Percentiles rank a stretch among this genome's conserved stretches.
These are phyloP conservation scores for Gavialis gangeticus DNA, from an alignment of 2,113 vertebrate genomes.

Conservation along the genomic window DNA sequence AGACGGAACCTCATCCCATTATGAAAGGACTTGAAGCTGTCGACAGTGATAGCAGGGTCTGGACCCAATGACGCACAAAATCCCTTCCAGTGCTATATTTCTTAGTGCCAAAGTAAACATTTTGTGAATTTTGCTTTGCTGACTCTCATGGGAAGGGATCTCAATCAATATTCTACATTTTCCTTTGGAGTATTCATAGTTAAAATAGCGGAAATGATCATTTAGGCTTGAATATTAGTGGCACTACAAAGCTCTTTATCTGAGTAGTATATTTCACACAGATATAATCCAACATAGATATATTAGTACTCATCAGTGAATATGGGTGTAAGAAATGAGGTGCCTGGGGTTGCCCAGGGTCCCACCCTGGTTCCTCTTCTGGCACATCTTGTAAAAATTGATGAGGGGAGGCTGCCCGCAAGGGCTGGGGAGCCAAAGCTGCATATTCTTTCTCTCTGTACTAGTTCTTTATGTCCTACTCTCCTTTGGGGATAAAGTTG, in stretches of 20 bases:
- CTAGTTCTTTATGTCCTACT: too few relatives aligned
- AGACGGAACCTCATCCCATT: background rate
- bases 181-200: background rate
- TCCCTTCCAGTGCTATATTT: background rate
- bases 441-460: too few relatives aligned
- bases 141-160: background rate
- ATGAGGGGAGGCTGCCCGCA: too few relatives aligned
- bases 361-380: too few relatives aligned
- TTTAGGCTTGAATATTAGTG: background rate
- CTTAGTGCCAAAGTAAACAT: background rate
- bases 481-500: too few relatives aligned
- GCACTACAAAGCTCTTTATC: background rate
- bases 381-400: too few relatives aligned
- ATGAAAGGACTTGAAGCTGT: background rate
- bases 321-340: too few relatives aligned
- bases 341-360: too few relatives aligned
- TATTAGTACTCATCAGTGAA: too few relatives aligned
- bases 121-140: background rate
- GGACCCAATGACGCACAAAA: background rate
- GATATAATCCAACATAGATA: background rate
- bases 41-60: background rate
- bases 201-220: constrained; percentile 1
- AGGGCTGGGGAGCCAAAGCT: too few relatives aligned
- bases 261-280: background rate
- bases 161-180: background rate